Evolutionary conservation across 2,888 invertebrate species (phyloP).

Genomic region (Saturnia pavonia): DNA sequence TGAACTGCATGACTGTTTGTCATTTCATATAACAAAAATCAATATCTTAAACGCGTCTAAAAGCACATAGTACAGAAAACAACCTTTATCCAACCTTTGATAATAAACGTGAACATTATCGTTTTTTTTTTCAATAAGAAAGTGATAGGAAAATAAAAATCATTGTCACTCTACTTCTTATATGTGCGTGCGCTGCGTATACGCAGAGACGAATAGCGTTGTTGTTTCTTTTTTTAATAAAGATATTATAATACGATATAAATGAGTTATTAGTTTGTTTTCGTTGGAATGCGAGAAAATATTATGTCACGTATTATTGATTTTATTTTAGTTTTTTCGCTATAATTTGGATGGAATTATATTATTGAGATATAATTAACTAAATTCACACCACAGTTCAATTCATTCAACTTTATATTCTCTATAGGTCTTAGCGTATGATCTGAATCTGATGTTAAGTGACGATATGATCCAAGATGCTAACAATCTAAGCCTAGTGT

Average conservation of each 20-base stretch:
- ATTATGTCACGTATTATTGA: constrained; percentile 14
- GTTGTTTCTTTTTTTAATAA: constrained; percentile 23
- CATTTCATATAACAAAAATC: too few species aligned
- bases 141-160: neutral
- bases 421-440: too few species aligned
- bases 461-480: too few species aligned
- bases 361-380: neutral
- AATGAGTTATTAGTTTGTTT: constrained; percentile 19
- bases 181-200: constrained; percentile 18
- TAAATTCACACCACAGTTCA: too few species aligned
- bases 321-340: constrained; percentile 3
- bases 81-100: neutral
- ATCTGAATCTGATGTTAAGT: too few species aligned
- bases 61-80: neutral
- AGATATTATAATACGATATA: constrained; percentile 23
- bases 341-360: neutral
- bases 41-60: neutral
- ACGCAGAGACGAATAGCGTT: constrained; percentile 4
- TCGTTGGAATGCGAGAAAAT: constrained; percentile 16
- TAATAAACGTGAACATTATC: too few species aligned
- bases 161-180: constrained; percentile 17
- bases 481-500: too few species aligned
- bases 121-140: neutral
- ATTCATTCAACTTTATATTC: too few species aligned
- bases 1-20: too few species aligned